A percentile compares a stretch with the other conserved stretches of the same genome.
Conservation (phyloP, 2,888 invertebrate genomes). For the Malachius bipustulatus region DNA sequence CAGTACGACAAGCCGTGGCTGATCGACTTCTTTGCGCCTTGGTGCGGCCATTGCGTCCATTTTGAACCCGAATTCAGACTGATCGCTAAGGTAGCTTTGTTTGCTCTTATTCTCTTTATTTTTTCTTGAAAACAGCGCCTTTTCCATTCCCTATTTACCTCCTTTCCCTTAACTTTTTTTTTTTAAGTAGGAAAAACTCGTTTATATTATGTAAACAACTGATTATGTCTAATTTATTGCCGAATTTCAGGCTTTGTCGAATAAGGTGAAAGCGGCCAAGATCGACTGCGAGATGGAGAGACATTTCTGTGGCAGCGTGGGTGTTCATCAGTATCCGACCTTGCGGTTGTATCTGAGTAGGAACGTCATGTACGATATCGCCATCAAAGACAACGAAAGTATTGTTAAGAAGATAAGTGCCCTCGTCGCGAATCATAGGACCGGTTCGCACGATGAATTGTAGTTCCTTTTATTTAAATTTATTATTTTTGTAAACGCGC, state of each 20-base stretch:
- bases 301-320: slow-evolving; percentile 41
- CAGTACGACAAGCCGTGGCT: slow-evolving; percentile 39
- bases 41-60: slow-evolving; percentile 51
- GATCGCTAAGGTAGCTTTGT: slow-evolving; percentile 45
- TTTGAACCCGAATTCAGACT: slow-evolving; percentile 57
- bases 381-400: slow-evolving; percentile 18
- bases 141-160: no score
- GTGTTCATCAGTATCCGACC: slow-evolving; percentile 48
- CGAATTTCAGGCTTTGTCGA: slow-evolving; percentile 39
- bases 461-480: no score
- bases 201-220: background rate
- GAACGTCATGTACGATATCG: slow-evolving; percentile 25
- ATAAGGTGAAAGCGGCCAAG: slow-evolving; percentile 46
- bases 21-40: slow-evolving; percentile 57
- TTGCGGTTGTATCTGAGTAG: slow-evolving; percentile 40
- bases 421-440: slow-evolving; percentile 16
- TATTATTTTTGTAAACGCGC: no score
- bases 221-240: background rate
- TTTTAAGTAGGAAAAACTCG: background rate
- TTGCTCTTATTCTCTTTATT: background rate
- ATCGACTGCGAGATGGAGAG: slow-evolving; percentile 51
- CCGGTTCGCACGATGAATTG: slow-evolving; percentile 23
- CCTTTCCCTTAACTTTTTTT: background rate
- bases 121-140: no score
- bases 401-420: slow-evolving; percentile 21